Base-by-base conservation (phyloP, 2,888 invertebrate genomes). In the Heliconius cydno region DNA sequence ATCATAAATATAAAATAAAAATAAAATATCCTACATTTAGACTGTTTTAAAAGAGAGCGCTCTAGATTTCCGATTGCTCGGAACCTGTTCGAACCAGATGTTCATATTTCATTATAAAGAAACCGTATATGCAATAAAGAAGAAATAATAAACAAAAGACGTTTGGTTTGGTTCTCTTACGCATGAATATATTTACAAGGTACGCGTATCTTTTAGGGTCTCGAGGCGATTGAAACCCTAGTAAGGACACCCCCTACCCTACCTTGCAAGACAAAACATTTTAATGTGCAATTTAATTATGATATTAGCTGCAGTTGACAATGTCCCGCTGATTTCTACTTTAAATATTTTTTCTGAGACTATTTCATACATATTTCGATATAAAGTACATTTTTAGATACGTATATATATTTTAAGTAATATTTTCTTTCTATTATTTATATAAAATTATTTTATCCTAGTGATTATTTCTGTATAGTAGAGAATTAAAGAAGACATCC, bases 201-300 rank as follows among this genome's bases (percentile, higher is more conserved):
- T 82, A 80, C 34, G 68, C 80, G 81, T 82, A 82, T 82, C 83
- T 82, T 80, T 83, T 82, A 80, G 83, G 83, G 83, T 82, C 83
- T 82, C 79, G 30, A 68, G 68, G 81, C 77, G 76, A 83, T 83
- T 79, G 83, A 83, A 83, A 80, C 83, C 83, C 79, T 82, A 82
- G 80, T 73, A 80, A 80, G 70, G 78, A 66, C 67, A 74, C 80
- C 75, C 77, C 77, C 71, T 9, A 74, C 73, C 73, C 73, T 25
- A n/a, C 73, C 70, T 73, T 75, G 30, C 10, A 79, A 75, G 79
- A 67, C 76, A 63, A 65, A 72, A 67, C 65, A 76, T 72, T 77
- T 78, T 72, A 57, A 28, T 72, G 72, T 78, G 67, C 52, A 67
- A 67, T 78, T 74, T 68, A 66, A 74, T 79, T 63, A 76, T 72